Conservation (phyloP, 2,888 invertebrate genomes). For the Zeuzera pyrina region DNA sequence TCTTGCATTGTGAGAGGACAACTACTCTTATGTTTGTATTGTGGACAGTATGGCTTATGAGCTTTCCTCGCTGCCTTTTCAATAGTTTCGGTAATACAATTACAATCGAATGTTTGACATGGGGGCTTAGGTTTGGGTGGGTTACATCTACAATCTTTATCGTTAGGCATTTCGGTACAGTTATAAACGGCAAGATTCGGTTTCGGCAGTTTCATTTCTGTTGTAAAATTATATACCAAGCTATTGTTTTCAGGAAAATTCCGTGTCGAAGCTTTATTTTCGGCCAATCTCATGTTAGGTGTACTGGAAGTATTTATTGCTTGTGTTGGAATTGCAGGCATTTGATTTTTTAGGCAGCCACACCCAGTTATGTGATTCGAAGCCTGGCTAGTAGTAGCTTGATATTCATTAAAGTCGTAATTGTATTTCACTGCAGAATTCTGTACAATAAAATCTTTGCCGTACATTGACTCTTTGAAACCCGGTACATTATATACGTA, state of each 20-base stretch:
- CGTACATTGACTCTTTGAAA: constrained; percentile 30
- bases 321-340: constrained; percentile 7
- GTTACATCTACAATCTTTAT: constrained; percentile 53
- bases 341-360: constrained; percentile 19
- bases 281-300: constrained; percentile 13
- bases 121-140: constrained; percentile 50
- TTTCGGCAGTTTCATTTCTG: constrained; percentile 22
- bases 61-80: constrained; percentile 40
- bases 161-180: constrained; percentile 35
- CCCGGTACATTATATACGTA: constrained; percentile 37
- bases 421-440: no score
- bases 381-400: no score
- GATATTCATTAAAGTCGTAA: neutral
- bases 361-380: no score
- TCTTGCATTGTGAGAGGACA: constrained; percentile 47
- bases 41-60: constrained; percentile 55
- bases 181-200: constrained; percentile 27
- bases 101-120: constrained; percentile 57
- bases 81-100: constrained; percentile 38
- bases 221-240: constrained; percentile 28
- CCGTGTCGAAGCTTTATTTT: constrained; percentile 17
- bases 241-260: constrained; percentile 21
- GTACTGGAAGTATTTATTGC: constrained; percentile 12
- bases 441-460: constrained; percentile 21
- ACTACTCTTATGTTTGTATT: constrained; percentile 45